Evolutionary conservation across 2,888 invertebrate species (phyloP).

Genomic region (Fissipunctia ypsillon): DNA sequence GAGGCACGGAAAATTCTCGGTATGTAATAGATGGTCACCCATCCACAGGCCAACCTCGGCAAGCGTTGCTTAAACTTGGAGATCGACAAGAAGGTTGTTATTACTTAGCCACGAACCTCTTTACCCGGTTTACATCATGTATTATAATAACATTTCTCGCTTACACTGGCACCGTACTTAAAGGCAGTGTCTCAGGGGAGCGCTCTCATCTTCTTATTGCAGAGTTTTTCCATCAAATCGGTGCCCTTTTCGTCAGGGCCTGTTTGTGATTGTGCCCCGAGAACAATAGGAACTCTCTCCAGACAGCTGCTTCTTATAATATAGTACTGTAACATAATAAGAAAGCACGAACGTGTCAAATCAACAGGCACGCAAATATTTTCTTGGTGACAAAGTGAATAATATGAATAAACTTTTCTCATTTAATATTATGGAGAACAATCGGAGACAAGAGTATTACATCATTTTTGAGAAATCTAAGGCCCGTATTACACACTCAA

Average conservation of each 20-base stretch:
- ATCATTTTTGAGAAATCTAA: no score
- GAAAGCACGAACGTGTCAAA: no score
- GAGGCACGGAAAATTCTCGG: background rate
- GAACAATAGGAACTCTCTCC: conserved; percentile 75
- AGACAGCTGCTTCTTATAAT: conserved; percentile 45
- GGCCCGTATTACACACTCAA: no score
- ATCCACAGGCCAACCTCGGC: background rate
- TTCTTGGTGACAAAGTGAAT: no score
- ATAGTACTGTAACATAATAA: conserved; percentile 52
- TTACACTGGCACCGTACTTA: conserved; percentile 53
- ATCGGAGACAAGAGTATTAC: no score
- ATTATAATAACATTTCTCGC: conserved; percentile 45
- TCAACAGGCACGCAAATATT: no score
- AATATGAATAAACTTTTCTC: no score
- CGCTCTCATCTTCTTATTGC: conserved; percentile 83
- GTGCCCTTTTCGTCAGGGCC: conserved; percentile 80
- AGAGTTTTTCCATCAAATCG: conserved; percentile 86
- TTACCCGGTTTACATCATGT: no score
- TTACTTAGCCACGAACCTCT: no score
- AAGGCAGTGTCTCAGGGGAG: conserved; percentile 73
- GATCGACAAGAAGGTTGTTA: no score
- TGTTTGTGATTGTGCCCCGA: conserved; percentile 76
- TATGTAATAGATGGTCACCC: background rate
- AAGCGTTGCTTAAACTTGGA: no score
- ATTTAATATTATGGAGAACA: no score